These are phyloP conservation scores for Malurus melanocephalus DNA, from an alignment of 2,113 vertebrate genomes.

Conservation along the genomic window DNA sequence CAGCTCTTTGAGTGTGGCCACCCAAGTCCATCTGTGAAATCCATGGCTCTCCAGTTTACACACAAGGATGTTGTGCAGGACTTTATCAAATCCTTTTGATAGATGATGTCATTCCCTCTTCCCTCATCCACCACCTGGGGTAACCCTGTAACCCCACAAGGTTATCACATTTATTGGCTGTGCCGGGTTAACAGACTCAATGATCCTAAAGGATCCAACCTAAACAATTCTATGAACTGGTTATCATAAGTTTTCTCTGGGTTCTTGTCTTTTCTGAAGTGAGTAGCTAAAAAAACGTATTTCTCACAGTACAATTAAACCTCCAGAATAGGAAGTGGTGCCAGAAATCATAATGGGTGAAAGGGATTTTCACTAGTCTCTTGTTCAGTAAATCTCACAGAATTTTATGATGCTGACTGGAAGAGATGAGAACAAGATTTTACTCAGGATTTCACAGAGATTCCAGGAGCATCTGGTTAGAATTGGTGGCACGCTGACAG, in stretches of 20 bases:
- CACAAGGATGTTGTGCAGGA: neutral
- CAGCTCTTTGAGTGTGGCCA: neutral
- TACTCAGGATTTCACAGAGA: fast-evolving
- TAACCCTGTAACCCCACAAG: neutral
- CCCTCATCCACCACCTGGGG: neutral
- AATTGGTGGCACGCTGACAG: neutral
- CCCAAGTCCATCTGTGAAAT: neutral
- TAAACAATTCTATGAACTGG: neutral
- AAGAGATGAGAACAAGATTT: neutral
- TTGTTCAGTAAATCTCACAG: neutral
- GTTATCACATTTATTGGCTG: neutral
- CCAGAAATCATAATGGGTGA: neutral
- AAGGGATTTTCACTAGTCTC: neutral
- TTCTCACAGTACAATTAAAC: neutral
- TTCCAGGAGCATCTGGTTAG: neutral
- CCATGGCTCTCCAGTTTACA: neutral
- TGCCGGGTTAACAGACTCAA: neutral
- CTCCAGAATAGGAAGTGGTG: neutral
- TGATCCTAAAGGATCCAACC: neutral
- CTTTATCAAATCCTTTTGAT: neutral
- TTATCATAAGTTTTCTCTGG: neutral
- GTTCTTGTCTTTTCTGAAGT: neutral
- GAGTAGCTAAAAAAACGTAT: neutral
- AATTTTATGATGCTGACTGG: neutral
- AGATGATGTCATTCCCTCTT: neutral